Base-by-base conservation (phyloP, 2,888 invertebrate species). In the Protodeltote pygarga region DNA sequence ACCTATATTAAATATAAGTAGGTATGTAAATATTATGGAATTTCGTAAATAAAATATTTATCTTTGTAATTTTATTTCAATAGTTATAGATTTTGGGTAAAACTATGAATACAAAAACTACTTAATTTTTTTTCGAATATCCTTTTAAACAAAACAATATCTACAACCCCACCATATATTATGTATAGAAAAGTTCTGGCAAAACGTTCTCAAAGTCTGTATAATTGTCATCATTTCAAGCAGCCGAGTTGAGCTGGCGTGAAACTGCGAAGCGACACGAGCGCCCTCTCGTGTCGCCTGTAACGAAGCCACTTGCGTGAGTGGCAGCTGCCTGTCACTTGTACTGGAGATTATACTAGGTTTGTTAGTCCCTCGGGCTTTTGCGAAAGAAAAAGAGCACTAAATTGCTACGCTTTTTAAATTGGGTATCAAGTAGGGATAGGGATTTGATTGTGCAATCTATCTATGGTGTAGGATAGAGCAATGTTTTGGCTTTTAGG, bases 301-400 rank as follows among this genome's bases (percentile, higher is more conserved):
- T 86, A 89, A 89, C 87, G 85, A 89, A 89, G 83, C 82, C 79
- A 88, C 83, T 89, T 58, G 29, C 20, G 8, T 42, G 77, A 88
- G 57, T 74, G 87, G 77, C 89, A 85, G 59, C 83, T 87, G 88
- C 75, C 85, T 54, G 78, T 89, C 83, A 85, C 54, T 48, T 54
- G 29, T 44, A 52, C 37, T 45, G 49, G 50, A 63, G 71, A 68
- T 68, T 68, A 68, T 67, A 60, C 57, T 60, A 44, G 46, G 49
- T 41, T 66, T 66, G 71, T 60, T 70, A 70, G 57, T 60, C 67
- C 50, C 44, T 13, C 1, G 51, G 47, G 53, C 54, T 40, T 28
- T 17, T 37, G 21, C 8, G 4, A 17, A 20, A 39, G 35, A 47
- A 46, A 51, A 35, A 35, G 31, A 21, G 9, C 24, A 32, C 24